A percentile compares a stretch with the other conserved stretches of the same genome.
phyloP scores from a whole-genome alignment of 1,140 invertebrate species.

The Saccostrea glomerata region DNA sequence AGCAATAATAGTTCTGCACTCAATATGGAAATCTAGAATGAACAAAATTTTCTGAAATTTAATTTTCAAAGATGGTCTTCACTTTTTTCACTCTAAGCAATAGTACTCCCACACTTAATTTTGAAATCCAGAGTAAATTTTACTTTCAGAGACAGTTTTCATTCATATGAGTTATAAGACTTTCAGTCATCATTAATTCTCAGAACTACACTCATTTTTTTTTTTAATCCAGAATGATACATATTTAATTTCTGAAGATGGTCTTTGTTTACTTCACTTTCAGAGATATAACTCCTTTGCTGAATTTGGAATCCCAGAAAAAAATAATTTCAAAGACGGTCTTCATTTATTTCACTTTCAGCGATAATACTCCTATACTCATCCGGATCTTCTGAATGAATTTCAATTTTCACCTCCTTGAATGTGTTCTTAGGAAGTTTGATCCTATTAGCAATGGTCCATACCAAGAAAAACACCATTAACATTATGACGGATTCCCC shows the following conservation, averaged over 20 bases:
- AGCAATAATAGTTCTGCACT: too few relatives aligned
- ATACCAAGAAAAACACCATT: slow-evolving; percentile 24
- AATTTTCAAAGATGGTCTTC: too few relatives aligned
- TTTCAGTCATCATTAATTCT: too few relatives aligned
- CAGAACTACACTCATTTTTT: too few relatives aligned
- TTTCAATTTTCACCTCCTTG: slow-evolving; percentile 12
- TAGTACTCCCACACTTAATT: too few relatives aligned
- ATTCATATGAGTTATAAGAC: too few relatives aligned
- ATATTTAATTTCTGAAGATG: background rate
- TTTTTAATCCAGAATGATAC: too few relatives aligned
- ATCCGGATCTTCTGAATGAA: background rate
- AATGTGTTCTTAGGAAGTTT: slow-evolving; percentile 10
- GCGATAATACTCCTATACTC: background rate
- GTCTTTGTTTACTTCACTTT: background rate
- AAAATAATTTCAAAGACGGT: background rate
- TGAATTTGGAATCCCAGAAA: background rate
- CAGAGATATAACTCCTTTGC: background rate
- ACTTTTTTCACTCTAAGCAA: too few relatives aligned
- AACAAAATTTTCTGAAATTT: too few relatives aligned
- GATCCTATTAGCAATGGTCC: slow-evolving; percentile 23
- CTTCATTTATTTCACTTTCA: background rate
- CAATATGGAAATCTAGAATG: too few relatives aligned
- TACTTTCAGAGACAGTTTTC: too few relatives aligned
- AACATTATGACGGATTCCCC: slow-evolving; percentile 47
- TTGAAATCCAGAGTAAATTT: too few relatives aligned